Percentiles rank a stretch among this genome's conserved stretches.
phyloP scores from a whole-genome alignment of 2,113 vertebrate species.

The Recurvirostra avosetta region DNA sequence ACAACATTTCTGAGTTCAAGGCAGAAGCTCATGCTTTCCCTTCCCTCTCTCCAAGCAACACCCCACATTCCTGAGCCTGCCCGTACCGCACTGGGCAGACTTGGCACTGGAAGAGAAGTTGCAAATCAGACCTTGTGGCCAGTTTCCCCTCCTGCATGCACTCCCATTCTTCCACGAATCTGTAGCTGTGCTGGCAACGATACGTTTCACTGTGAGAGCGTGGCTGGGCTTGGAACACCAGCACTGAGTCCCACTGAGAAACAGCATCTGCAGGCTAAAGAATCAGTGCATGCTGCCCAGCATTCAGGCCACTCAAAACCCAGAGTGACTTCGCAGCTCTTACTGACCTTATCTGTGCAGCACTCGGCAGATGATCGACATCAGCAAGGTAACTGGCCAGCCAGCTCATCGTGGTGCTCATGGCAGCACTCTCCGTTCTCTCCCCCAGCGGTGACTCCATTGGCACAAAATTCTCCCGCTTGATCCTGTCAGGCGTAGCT shows the following conservation, averaged over 20 bases:
- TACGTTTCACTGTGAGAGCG: fast-evolving
- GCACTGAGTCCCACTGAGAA: neutral
- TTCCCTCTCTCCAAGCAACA: neutral
- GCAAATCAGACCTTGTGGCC: neutral
- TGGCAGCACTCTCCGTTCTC: conserved; percentile 77
- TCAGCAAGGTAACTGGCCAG: conserved; percentile 98
- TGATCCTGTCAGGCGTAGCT: conserved; percentile 95
- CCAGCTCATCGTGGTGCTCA: conserved; percentile 98
- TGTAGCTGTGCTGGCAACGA: neutral
- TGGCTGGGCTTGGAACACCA: neutral
- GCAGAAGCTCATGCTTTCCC: neutral
- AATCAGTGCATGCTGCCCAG: neutral
- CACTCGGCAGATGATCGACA: conserved; percentile 89
- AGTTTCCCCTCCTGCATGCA: neutral
- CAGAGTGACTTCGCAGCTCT: neutral
- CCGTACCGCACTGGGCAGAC: neutral
- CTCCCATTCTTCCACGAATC: neutral
- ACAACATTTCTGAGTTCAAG: neutral
- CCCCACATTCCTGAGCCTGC: neutral
- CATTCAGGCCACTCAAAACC: neutral
- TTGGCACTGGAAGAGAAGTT: neutral
- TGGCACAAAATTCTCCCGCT: conserved; percentile 90
- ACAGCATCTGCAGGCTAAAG: neutral
- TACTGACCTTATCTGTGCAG: conserved; percentile 89
- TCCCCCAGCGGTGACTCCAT: conserved; percentile 79